Evolutionary conservation across 2,797 vertebrate genomes (phyloP).

Genomic region (Microhierax caerulescens): DNA sequence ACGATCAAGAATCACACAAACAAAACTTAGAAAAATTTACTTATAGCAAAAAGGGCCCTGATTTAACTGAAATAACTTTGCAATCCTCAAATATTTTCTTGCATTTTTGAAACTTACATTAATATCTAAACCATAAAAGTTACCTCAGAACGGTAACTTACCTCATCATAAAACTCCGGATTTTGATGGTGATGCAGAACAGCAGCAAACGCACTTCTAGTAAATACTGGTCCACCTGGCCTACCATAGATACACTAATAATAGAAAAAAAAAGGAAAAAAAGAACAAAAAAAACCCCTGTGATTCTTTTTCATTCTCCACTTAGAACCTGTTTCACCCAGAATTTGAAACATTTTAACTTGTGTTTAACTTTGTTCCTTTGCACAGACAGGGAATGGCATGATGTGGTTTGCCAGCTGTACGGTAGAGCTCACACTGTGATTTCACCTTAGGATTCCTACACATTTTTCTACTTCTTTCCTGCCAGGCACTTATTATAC

Average conservation of each 20-base stretch:
- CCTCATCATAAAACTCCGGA: conserved; percentile 98
- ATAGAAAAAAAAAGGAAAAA: not conserved
- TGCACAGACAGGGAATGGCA: not conserved
- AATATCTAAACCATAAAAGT: not conserved
- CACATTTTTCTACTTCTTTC: not conserved
- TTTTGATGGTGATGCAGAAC: conserved; percentile 97
- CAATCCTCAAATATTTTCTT: not conserved
- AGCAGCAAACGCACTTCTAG: conserved; percentile 85
- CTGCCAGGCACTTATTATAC: not conserved
- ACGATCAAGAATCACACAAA: not conserved
- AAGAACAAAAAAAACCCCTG: rapidly evolving
- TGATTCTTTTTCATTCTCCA: not conserved
- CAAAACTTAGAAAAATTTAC: not conserved
- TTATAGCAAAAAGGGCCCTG: not conserved
- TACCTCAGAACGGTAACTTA: conserved; percentile 60
- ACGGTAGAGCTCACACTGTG: not conserved
- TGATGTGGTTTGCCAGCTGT: not conserved
- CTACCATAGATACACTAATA: conserved; percentile 92
- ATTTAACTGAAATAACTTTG: not conserved
- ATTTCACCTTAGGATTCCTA: not conserved
- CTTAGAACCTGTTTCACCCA: not conserved
- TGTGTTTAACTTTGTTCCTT: not conserved
- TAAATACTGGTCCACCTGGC: conserved; percentile 88
- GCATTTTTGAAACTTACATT: not conserved
- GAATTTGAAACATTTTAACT: not conserved